These are phyloP conservation scores for Agraylea sexmaculata DNA, from an alignment of 1,140 invertebrate species.

Conservation along the genomic window DNA sequence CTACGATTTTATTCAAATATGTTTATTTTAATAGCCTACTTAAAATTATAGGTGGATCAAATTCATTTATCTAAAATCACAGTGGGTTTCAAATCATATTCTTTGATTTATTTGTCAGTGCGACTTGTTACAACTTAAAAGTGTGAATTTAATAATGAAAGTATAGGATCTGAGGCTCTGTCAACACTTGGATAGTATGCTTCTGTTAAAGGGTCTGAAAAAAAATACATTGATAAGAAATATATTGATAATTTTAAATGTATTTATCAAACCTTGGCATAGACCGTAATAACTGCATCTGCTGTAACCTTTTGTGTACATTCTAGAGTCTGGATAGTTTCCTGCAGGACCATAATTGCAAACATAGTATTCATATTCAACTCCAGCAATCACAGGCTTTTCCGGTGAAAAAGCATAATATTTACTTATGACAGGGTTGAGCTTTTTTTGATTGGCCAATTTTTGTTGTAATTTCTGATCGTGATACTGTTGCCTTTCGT, in stretches of 20 bases:
- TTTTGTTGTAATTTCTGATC: constrained; percentile 13
- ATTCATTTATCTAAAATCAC: too few species aligned
- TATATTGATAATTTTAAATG: background rate
- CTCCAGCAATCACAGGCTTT: constrained; percentile 11
- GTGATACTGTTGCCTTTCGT: constrained; percentile 12
- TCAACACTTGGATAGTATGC: constrained; percentile 16
- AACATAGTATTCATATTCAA: constrained; percentile 21
- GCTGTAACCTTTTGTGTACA: constrained; percentile 18
- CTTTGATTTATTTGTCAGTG: too few species aligned
- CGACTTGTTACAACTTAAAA: too few species aligned
- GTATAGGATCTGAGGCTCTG: constrained; percentile 14
- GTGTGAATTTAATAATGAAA: too few species aligned
- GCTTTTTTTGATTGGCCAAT: constrained; percentile 13
- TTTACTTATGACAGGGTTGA: constrained; percentile 16
- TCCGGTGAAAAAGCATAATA: constrained; percentile 8
- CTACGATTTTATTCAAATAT: too few species aligned
- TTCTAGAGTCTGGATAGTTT: constrained; percentile 22
- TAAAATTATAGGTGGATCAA: too few species aligned
- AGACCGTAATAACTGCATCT: constrained; percentile 11
- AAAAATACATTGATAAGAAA: constrained; percentile 1
- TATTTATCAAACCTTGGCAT: constrained; percentile 16
- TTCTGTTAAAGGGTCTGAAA: constrained; percentile 18
- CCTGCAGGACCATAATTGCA: constrained; percentile 38
- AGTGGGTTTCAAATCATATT: too few species aligned
- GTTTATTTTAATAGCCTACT: too few species aligned